Evolutionary conservation across 2,888 invertebrate genomes (phyloP).

Genomic region (Lochmaea crataegi): DNA sequence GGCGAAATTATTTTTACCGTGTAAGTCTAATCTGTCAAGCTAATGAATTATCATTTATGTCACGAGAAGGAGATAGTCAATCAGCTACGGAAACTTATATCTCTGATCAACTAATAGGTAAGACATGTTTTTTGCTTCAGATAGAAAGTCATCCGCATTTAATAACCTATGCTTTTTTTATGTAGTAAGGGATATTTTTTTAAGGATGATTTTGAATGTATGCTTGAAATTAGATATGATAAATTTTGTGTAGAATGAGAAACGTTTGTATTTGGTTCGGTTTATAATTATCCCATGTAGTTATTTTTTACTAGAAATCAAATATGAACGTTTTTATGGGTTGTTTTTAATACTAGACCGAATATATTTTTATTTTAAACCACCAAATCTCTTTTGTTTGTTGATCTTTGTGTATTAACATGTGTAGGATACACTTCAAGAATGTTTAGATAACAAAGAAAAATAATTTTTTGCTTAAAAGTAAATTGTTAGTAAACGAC

Average conservation of each 20-base stretch:
- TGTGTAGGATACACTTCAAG: no score
- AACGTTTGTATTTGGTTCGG: background rate
- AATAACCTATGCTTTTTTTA: no score
- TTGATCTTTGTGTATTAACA: no score
- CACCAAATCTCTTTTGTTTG: no score
- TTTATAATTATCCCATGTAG: background rate
- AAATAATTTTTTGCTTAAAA: no score
- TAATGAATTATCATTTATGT: conserved; percentile 74
- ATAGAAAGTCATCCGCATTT: background rate
- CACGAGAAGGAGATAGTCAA: conserved; percentile 62
- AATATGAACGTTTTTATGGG: background rate
- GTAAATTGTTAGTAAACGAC: no score
- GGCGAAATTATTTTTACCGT: conserved; percentile 99
- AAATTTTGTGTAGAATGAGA: background rate
- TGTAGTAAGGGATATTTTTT: background rate
- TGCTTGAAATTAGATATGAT: background rate
- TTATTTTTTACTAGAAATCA: background rate
- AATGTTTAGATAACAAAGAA: no score
- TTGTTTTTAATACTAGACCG: background rate
- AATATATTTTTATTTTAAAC: background rate
- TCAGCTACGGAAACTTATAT: conserved; percentile 57
- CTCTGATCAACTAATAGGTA: conserved; percentile 63
- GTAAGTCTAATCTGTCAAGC: conserved; percentile 98
- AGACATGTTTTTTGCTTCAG: conserved; percentile 34
- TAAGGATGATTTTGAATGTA: background rate